These are phyloP conservation scores for Acanthiza pusilla DNA, from an alignment of 2,797 vertebrate genomes.

Conservation along the genomic window DNA sequence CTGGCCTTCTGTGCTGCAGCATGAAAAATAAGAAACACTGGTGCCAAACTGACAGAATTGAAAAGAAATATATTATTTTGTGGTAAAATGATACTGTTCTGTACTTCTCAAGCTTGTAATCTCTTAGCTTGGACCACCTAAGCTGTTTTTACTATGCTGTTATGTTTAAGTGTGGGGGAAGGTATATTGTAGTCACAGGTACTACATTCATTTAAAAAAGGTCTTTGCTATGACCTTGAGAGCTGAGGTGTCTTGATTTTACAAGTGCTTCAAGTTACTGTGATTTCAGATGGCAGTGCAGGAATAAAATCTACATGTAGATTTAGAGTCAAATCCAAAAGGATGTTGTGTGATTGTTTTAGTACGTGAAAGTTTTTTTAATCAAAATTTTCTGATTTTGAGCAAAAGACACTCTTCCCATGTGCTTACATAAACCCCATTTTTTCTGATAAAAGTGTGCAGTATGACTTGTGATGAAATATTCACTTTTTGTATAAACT, in stretches of 20 bases:
- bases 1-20: background rate
- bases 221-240: background rate
- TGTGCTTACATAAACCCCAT: accelerated
- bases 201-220: background rate
- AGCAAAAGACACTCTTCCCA: background rate
- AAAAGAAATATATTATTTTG: background rate
- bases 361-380: background rate
- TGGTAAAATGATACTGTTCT: background rate
- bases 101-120: background rate
- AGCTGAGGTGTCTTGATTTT: background rate
- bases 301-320: background rate
- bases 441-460: background rate
- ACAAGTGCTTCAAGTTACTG: background rate
- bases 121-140: background rate
- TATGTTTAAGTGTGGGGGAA: background rate
- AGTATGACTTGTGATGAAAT: background rate
- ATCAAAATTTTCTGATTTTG: background rate
- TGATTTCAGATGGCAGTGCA: background rate
- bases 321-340: background rate
- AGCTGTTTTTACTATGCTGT: background rate
- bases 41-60: background rate
- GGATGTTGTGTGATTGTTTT: background rate
- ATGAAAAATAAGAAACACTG: background rate
- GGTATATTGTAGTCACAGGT: background rate
- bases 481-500: background rate